A percentile compares a stretch with the other conserved stretches of the same genome.
These are phyloP conservation scores for Scomber japonicus DNA, from an alignment of 2,113 vertebrate genomes.

Conservation along the genomic window DNA sequence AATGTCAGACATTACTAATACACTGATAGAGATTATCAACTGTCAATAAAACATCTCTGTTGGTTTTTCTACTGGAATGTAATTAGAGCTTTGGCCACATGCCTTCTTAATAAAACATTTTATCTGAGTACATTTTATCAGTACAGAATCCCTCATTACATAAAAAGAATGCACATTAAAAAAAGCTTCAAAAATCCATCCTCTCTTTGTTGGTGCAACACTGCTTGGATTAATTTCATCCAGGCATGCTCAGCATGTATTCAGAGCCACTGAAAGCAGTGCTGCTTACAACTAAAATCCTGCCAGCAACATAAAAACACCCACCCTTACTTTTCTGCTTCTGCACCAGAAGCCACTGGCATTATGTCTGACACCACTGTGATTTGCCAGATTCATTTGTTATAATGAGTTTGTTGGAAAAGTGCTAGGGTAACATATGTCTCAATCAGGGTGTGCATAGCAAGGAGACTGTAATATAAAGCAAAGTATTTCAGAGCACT, in stretches of 20 bases:
- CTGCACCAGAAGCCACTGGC: conserved; percentile 58
- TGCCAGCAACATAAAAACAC: conserved; percentile 72
- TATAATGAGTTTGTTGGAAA: conserved; percentile 57
- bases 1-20: conserved; percentile 58
- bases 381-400: conserved; percentile 67
- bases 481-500: conserved; percentile 25
- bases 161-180: conserved; percentile 24
- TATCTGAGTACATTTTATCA: conserved; percentile 24
- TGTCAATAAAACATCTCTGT: conserved; percentile 43
- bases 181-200: conserved; percentile 28
- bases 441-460: conserved; percentile 38
- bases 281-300: conserved; percentile 71
- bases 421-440: conserved; percentile 39
- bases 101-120: conserved; percentile 33
- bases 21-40: conserved; percentile 39
- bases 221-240: conserved; percentile 69
- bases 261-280: conserved; percentile 58
- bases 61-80: conserved; percentile 22
- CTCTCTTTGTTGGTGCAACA: conserved; percentile 58
- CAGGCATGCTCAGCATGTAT: conserved; percentile 55
- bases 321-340: conserved; percentile 62
- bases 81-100: conserved; percentile 31
- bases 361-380: conserved; percentile 54
- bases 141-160: conserved; percentile 43
- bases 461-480: conserved; percentile 6